Evolutionary conservation across 2,797 vertebrate genomes (phyloP).

Genomic region (Pitangus sulphuratus): DNA sequence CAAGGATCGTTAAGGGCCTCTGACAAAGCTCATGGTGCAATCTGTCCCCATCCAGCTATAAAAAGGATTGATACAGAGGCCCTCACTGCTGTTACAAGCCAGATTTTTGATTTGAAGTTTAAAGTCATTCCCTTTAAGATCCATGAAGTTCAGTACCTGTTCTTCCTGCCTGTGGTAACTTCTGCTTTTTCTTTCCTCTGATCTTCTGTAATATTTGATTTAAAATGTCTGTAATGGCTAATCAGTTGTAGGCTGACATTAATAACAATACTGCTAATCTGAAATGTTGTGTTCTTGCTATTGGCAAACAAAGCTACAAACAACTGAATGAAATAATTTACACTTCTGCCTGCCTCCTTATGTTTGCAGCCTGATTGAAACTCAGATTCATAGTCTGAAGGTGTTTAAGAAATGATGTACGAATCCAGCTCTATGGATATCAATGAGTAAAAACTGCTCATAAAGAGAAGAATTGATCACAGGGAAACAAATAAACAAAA

Average conservation of each 20-base stretch:
- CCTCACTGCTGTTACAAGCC: constrained; percentile 66
- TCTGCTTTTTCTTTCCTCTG: neutral
- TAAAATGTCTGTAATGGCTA: neutral
- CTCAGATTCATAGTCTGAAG: neutral
- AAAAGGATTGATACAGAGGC: constrained; percentile 60
- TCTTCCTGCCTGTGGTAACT: constrained; percentile 5
- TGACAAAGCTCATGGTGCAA: constrained; percentile 60
- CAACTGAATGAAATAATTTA: neutral
- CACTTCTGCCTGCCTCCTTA: neutral
- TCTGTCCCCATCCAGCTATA: constrained; percentile 62
- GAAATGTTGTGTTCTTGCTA: neutral
- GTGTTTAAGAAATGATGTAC: neutral
- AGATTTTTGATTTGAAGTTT: constrained; percentile 64
- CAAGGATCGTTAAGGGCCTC: constrained; percentile 67
- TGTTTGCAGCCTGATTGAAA: neutral
- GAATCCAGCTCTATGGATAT: neutral
- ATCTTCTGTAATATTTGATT: neutral
- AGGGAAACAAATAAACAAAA: neutral
- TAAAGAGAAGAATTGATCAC: neutral
- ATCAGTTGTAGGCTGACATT: neutral
- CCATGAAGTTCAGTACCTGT: neutral
- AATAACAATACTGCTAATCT: neutral
- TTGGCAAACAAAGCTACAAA: neutral
- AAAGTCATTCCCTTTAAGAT: constrained; percentile 30
- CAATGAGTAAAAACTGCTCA: neutral